Evolutionary conservation across 1,140 invertebrate genomes (phyloP).

Genomic region (Laupala kohalensis): DNA sequence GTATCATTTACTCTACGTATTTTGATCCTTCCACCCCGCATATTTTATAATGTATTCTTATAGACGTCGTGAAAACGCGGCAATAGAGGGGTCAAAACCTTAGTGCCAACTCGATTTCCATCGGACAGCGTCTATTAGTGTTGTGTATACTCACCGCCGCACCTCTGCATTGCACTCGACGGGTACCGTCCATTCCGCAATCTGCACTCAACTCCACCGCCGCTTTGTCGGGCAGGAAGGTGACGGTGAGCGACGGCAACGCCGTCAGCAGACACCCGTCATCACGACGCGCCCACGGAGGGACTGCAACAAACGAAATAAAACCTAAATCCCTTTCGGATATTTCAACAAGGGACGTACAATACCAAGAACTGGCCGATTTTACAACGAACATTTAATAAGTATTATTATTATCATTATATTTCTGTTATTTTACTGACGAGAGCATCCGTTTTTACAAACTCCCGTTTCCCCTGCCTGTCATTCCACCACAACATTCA

Average conservation of each 20-base stretch:
- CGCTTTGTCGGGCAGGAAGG: constrained; percentile 59
- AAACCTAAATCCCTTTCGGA: too few species aligned
- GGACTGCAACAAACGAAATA: constrained; percentile 35
- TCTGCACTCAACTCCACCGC: constrained; percentile 76
- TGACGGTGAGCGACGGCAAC: constrained; percentile 50
- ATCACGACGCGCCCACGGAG: constrained; percentile 47
- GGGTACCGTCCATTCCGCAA: constrained; percentile 72
- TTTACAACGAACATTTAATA: too few species aligned
- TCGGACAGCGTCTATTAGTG: neutral
- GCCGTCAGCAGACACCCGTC: constrained; percentile 49
- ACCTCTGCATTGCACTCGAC: constrained; percentile 51
- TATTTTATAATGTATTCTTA: neutral
- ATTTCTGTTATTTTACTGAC: too few species aligned
- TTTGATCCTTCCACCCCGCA: neutral
- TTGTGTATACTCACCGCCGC: constrained; percentile 47
- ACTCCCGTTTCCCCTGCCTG: too few species aligned
- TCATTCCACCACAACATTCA: too few species aligned
- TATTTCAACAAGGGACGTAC: too few species aligned
- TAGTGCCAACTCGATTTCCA: neutral
- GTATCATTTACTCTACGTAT: neutral
- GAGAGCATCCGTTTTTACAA: too few species aligned
- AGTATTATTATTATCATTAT: too few species aligned
- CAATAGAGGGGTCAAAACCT: neutral
- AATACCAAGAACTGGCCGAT: too few species aligned
- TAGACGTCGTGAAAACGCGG: neutral